A percentile compares a stretch with the other conserved stretches of the same genome.
Conservation (phyloP, 2,888 invertebrate genomes). For the Netelia virgata region DNA sequence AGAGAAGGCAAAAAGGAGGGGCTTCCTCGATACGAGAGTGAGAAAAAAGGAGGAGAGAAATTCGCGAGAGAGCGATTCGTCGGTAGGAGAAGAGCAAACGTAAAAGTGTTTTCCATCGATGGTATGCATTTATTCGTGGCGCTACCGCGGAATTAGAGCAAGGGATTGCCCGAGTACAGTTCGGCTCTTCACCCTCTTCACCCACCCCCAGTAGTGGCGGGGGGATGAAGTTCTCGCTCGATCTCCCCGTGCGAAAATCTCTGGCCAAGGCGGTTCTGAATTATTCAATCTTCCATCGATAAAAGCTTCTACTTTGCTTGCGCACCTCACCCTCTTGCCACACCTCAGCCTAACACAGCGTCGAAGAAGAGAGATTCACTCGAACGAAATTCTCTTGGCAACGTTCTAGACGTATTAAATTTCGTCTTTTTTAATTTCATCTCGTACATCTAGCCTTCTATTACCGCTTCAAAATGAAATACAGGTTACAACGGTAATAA, state of each 20-base stretch:
- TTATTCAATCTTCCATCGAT: slow-evolving; percentile 80
- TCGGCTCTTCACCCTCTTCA: slow-evolving; percentile 36
- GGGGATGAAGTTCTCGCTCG: slow-evolving; percentile 39
- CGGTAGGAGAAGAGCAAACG: slow-evolving; percentile 61
- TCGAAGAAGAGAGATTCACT: slow-evolving; percentile 20
- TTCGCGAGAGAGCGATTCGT: slow-evolving; percentile 71
- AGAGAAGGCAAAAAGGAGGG: neutral
- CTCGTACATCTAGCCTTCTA: neutral
- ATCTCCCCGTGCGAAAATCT: slow-evolving; percentile 78
- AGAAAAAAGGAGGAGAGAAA: slow-evolving; percentile 47
- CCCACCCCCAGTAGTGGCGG: slow-evolving; percentile 74
- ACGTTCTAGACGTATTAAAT: slow-evolving; percentile 35
- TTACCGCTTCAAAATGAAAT: too few species aligned
- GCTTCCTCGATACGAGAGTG: neutral
- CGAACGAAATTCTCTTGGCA: slow-evolving; percentile 37
- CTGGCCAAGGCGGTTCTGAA: slow-evolving; percentile 79
- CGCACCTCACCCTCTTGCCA: slow-evolving; percentile 51
- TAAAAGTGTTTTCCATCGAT: slow-evolving; percentile 77
- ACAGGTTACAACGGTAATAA: too few species aligned
- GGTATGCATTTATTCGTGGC: slow-evolving; percentile 80
- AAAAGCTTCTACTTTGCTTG: slow-evolving; percentile 73
- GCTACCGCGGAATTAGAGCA: slow-evolving; percentile 77
- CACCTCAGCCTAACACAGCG: neutral
- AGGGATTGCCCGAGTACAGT: slow-evolving; percentile 72
- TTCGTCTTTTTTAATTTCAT: slow-evolving; percentile 19